Percentiles rank a stretch among this genome's conserved stretches.
Conservation (phyloP, 1,140 invertebrate species). For the Propsilocerus akamusi region DNA sequence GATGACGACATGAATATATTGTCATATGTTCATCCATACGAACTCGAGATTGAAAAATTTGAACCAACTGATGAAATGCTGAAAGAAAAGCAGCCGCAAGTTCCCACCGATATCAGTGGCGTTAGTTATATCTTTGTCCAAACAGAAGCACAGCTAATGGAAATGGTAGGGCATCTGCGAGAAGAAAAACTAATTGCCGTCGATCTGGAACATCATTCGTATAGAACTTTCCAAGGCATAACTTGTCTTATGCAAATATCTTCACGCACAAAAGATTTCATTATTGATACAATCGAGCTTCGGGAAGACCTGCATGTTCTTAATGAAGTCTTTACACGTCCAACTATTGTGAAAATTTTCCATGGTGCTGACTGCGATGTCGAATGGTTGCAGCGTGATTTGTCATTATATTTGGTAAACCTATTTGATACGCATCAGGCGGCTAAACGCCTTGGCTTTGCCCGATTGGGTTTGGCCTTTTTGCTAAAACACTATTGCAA, state of each 20-base stretch:
- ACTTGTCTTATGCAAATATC: constrained; percentile 94
- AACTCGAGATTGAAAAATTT: constrained; percentile 63
- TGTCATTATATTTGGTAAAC: constrained; percentile 88
- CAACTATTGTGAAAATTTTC: constrained; percentile 83
- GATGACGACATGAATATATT: constrained; percentile 37
- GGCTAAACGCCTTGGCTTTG: constrained; percentile 51
- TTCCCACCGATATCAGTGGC: constrained; percentile 31
- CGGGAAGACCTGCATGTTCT: constrained; percentile 64
- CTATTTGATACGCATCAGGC: constrained; percentile 94
- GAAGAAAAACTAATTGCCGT: constrained; percentile 53
- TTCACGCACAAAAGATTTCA: constrained; percentile 66
- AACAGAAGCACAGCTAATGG: constrained; percentile 38
- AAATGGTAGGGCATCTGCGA: constrained; percentile 45
- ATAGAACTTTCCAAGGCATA: constrained; percentile 63
- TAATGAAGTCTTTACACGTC: constrained; percentile 86
- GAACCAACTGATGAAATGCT: constrained; percentile 31
- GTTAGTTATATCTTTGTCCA: constrained; percentile 51
- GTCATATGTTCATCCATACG: constrained; percentile 70
- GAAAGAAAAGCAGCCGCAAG: constrained; percentile 17
- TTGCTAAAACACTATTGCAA: constrained; percentile 65
- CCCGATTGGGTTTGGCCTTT: constrained; percentile 55
- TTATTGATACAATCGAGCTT: constrained; percentile 75
- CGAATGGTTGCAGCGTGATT: constrained; percentile 87
- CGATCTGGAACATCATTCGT: constrained; percentile 81
- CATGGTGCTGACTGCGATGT: constrained; percentile 86